These are phyloP conservation scores for Gopherus flavomarginatus DNA, from an alignment of 2,113 vertebrate genomes.

Conservation along the genomic window DNA sequence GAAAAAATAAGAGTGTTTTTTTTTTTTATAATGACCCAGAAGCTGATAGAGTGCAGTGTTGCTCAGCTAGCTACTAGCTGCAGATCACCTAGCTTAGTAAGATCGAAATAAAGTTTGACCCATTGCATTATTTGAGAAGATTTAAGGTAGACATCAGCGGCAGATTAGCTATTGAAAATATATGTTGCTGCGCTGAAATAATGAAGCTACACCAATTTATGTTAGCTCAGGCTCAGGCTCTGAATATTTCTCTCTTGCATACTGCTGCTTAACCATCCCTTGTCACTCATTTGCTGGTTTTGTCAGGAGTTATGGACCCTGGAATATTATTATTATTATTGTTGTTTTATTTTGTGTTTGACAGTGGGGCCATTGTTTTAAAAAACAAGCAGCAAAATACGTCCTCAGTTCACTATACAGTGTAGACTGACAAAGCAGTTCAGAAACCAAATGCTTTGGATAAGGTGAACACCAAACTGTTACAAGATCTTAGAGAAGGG, in stretches of 20 bases:
- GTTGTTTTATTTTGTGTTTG: background rate
- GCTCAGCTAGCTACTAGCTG: background rate
- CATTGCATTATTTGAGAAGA: background rate
- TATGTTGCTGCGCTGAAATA: background rate
- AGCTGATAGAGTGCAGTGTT: background rate
- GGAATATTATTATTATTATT: background rate
- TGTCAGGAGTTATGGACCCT: background rate
- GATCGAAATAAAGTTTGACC: background rate
- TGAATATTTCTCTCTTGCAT: background rate
- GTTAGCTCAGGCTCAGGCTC: background rate
- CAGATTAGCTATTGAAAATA: background rate
- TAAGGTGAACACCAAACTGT: background rate
- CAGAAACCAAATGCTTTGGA: background rate
- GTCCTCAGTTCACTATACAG: background rate
- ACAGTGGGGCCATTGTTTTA: background rate
- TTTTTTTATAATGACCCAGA: background rate
- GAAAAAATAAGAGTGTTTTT: background rate
- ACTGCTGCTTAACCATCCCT: background rate
- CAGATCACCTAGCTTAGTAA: background rate
- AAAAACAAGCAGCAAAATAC: background rate
- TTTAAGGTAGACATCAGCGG: background rate
- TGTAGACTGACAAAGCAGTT: background rate
- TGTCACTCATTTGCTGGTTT: background rate
- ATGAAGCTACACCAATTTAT: accelerated
- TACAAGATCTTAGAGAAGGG: background rate